These are phyloP conservation scores for Phymatocera aterrima DNA, from an alignment of 2,888 invertebrate species.

Conservation along the genomic window DNA sequence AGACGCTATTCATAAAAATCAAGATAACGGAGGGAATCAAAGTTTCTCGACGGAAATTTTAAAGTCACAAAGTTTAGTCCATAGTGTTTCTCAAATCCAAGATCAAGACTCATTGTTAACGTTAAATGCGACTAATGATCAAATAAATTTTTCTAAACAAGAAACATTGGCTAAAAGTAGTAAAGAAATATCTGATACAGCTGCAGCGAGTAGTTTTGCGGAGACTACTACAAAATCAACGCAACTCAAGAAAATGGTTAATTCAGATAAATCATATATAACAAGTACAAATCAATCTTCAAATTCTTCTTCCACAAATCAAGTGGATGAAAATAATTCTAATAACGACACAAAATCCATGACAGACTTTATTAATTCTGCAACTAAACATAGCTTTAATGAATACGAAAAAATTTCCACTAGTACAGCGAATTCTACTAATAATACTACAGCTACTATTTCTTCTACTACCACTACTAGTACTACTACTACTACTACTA, in stretches of 20 bases:
- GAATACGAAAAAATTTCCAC: slow-evolving; percentile 49
- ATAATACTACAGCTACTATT: neutral
- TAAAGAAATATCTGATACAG: slow-evolving; percentile 65
- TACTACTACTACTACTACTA: slow-evolving; percentile 15
- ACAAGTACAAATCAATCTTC: slow-evolving; percentile 55
- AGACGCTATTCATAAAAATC: slow-evolving; percentile 48
- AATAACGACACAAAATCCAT: slow-evolving; percentile 37
- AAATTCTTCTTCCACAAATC: slow-evolving; percentile 49
- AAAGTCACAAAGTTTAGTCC: neutral
- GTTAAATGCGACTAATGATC: slow-evolving; percentile 69
- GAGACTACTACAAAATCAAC: slow-evolving; percentile 59
- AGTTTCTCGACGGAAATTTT: neutral
- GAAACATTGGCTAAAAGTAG: slow-evolving; percentile 67
- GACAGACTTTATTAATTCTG: slow-evolving; percentile 49
- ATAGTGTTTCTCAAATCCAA: slow-evolving; percentile 49
- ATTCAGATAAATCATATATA: slow-evolving; percentile 53
- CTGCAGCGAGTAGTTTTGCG: slow-evolving; percentile 59
- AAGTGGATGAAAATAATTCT: slow-evolving; percentile 53
- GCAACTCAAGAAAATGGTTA: slow-evolving; percentile 53
- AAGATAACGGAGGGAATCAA: slow-evolving; percentile 47
- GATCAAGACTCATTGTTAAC: slow-evolving; percentile 61
- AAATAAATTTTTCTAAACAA: slow-evolving; percentile 65
- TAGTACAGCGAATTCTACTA: slow-evolving; percentile 45
- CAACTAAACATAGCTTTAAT: slow-evolving; percentile 47
- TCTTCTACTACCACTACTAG: neutral